These are phyloP conservation scores for Acrocyrtus sp. DNA, from an alignment of 2,888 invertebrate species.

Conservation along the genomic window DNA sequence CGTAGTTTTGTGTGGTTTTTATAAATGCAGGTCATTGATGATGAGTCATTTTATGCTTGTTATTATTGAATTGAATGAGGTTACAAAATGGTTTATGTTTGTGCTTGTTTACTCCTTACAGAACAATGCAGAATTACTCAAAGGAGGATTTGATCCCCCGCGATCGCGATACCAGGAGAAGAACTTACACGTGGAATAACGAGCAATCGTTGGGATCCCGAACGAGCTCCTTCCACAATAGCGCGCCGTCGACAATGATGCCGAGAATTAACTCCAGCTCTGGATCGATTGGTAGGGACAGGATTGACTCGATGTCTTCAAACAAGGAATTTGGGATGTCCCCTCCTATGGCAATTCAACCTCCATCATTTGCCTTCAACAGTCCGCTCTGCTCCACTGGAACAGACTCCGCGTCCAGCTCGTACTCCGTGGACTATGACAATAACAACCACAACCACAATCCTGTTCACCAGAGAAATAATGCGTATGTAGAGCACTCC, in stretches of 20 bases:
- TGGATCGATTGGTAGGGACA: conserved; percentile 15
- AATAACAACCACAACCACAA: conserved; percentile 60
- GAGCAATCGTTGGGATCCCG: conserved; percentile 24
- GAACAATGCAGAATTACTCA: conserved; percentile 62
- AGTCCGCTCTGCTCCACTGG: conserved; percentile 58
- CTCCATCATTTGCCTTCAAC: conserved; percentile 56
- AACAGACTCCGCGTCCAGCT: conserved; percentile 61
- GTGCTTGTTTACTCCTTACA: too few relatives aligned
- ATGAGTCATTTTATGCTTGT: too few relatives aligned
- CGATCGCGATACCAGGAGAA: conserved; percentile 40
- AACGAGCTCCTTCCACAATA: conserved; percentile 44
- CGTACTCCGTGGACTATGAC: conserved; percentile 60
- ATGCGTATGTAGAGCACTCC: conserved; percentile 26
- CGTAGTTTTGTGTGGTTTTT: too few relatives aligned
- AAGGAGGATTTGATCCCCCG: conserved; percentile 61
- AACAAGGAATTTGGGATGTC: conserved; percentile 51
- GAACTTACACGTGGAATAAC: conserved; percentile 57
- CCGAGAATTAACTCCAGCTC: conserved; percentile 53
- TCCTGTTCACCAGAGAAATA: conserved; percentile 14
- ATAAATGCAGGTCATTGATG: too few relatives aligned
- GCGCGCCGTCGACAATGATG: conserved; percentile 59
- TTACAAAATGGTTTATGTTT: too few relatives aligned
- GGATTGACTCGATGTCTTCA: conserved; percentile 59
- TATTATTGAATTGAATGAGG: too few relatives aligned
- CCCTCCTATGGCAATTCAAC: conserved; percentile 58